A percentile compares a stretch with the other conserved stretches of the same genome.
These are phyloP conservation scores for Pelecanus crispus DNA, from an alignment of 2,113 vertebrate genomes.

Conservation along the genomic window DNA sequence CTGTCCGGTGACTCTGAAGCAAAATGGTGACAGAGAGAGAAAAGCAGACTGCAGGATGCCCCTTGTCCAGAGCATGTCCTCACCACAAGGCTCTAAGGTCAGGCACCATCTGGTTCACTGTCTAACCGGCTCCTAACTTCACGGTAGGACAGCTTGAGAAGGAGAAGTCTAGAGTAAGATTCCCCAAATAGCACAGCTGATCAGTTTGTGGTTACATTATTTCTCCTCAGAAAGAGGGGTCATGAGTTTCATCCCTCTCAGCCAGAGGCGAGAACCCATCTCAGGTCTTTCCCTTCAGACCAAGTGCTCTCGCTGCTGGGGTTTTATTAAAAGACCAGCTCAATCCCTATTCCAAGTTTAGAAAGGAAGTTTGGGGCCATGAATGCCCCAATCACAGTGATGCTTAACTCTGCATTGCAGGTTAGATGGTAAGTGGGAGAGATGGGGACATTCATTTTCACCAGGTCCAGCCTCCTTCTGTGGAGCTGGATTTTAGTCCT, in stretches of 20 bases:
- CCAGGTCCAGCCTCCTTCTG: background rate
- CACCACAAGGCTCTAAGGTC: background rate
- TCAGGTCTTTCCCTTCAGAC: background rate
- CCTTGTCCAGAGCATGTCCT: background rate
- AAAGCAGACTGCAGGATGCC: background rate
- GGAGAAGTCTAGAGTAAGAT: background rate
- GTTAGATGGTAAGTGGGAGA: background rate
- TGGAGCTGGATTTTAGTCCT: background rate
- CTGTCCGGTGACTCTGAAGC: background rate
- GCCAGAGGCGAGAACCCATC: background rate
- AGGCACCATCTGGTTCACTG: background rate
- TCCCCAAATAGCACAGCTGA: background rate
- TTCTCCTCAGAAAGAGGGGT: background rate
- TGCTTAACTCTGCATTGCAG: fast-evolving
- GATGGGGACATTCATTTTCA: background rate
- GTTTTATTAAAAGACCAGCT: background rate
- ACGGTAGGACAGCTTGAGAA: background rate
- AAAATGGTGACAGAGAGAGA: background rate
- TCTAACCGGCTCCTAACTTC: background rate
- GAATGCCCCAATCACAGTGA: background rate
- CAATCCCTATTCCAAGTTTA: background rate
- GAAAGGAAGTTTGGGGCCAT: background rate
- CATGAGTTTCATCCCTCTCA: background rate
- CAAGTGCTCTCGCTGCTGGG: fast-evolving
- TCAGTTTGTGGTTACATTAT: background rate